Evolutionary conservation across 2,888 invertebrate species (phyloP), one percentile per base, ranked within the genome.

Genomic region (Esperia sulphurella): DNA sequence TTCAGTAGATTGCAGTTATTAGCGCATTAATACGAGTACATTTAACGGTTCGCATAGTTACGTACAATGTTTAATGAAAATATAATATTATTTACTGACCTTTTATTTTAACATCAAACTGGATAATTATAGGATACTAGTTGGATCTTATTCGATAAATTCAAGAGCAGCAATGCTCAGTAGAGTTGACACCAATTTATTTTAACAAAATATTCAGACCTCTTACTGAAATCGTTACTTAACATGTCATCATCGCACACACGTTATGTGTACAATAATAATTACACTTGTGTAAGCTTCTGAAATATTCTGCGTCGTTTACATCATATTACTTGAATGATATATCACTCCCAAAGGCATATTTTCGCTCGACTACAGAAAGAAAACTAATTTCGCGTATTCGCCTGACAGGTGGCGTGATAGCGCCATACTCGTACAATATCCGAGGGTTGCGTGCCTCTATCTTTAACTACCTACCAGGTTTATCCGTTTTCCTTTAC

Each of bases 371-470:
- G 48, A 62, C 57, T 63, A 65, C 52, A 61, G 63, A 65, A 66
- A 68, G 71, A 68, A 79, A 79, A 76, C 72, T 76, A 77, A 79
- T 82, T 79, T 75, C 67, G 63, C 65, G 61, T 69, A 65, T 73
- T 70, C 66, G 58, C 50, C 54, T 59, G 64, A 64, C 66, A 67
- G 65, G 63, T 61, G 63, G 64, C 55, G 63, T 57, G 60, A 57
- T 61, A 62, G 53, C 53, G 52, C 50, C 54, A 58, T 58, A 61
- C 59, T 58, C 59, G 29, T 38, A 30, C 45, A 31, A 61, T 63
- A 55, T 55, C 53, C 57, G 59, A 59, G 63, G 49, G 55, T 64
- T 53, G 55, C 55, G 56, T 55, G 58, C 39, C 54, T 55, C 46
- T 43, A 43, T 43, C 14, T 8, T 30, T 1, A 42, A 30, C 31